Evolutionary conservation across 2,888 invertebrate genomes (phyloP), one percentile per base, ranked within the genome.

Genomic region (Erannis defoliaria): DNA sequence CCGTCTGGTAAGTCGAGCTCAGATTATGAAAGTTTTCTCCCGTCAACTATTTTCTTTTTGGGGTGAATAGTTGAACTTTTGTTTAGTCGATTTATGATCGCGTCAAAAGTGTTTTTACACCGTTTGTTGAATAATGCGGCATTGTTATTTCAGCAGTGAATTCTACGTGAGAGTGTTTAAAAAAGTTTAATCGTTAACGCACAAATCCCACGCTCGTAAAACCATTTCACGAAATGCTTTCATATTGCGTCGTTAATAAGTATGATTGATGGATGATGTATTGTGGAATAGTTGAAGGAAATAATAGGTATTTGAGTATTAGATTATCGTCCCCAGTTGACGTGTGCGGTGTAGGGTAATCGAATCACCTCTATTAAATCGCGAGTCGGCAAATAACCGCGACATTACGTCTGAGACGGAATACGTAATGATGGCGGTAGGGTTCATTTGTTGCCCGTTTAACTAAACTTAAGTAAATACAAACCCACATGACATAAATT

Each of bases 141-240:
- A 73, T 76, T 84, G 65, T 84, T 88, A 85, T 92, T 92, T 91
- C 91, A 92, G 92, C 87, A 80, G 87, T 84, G 84, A 71, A 77
- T 80, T 76, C 80, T 68, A 73, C 88, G 78, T 83, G 88, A 85
- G 78, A 85, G 82, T 84, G 79, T 67, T 69, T 75, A 76, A 74
- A 73, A 78, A 79, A 77, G 12, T 33, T 71, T 75, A 79, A 78
- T 77, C 83, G 86, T 87, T 84, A 78, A 85, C 88, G 93, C 92
- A 92, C 90, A 93, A 92, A 88, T 90, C 93, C 93, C 93, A 93
- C 92, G 90, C 87, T 88, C 84, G 86, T 90, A 93, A 93, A 93
- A 93, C 93, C 93, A 93, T 93, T 93, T 93, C 93, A 93, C 93
- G 85, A 89, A 86, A 90, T 90, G 92, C 92, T 93, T 93, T 93